Base-by-base conservation (phyloP, 1,140 invertebrate genomes). In the Drosophila parabipectinata region DNA sequence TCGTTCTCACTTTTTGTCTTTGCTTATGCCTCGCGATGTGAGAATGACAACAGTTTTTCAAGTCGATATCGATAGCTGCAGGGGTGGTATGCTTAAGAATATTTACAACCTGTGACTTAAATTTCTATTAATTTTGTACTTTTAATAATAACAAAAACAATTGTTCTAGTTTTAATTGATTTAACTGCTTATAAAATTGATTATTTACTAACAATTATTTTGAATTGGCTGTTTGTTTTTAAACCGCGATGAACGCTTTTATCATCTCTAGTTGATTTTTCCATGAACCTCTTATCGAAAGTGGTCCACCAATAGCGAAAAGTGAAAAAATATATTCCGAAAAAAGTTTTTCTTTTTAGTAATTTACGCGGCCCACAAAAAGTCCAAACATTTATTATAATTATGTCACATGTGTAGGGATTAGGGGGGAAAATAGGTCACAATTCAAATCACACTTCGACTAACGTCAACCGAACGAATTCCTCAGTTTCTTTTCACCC, bases 11-110 rank as follows among this genome's bases (percentile, higher is more conserved):
- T 77, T 60, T 57, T 63, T 72, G 57, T 69, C 77, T 72, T 78
- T 74, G 53, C 77, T 72, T 48, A 45, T 83, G 56, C 59, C 18
- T 81, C 48, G 63, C 63, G 63, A 71, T 67, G 63, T 64, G 63
- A 67, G 63, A 80, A 79, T 79, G 78, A 79, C 73, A 79, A 80
- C 77, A 76, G 54, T 56, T 68, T 66, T 69, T 69, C 21, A 66
- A 55, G 52, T 52, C 64, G 68, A 59, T 72, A 68, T 32, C 66
- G 62, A 69, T 69, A 66, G 18, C 21, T 1, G 7, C 14, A 15
- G 30, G 8, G 59, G 1, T 9, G 41, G 18, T 1, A 8, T 9
- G 39, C n/a, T 26, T 26, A 10, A 8, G 24, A 24, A 10, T 26
- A n/a, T 1, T 4, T 28, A 15, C n/a, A 44, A 53, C 15, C 34